phyloP scores from a whole-genome alignment of 2,113 vertebrate genomes.

The Hipposideros armiger region DNA sequence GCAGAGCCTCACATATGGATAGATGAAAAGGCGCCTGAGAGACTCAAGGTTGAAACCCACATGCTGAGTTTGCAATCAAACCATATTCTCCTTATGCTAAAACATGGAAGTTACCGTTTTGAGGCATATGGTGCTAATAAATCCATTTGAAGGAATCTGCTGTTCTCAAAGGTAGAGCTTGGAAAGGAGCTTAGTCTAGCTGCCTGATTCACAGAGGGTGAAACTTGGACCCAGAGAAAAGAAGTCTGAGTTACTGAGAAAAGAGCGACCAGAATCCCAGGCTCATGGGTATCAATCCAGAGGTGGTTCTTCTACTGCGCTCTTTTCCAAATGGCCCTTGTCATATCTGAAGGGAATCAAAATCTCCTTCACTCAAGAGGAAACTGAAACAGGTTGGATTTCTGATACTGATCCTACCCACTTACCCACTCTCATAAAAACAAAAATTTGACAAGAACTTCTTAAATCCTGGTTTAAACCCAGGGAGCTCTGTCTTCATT shows the following conservation, averaged over 20 bases:
- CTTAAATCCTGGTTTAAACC: not conserved
- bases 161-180: not conserved
- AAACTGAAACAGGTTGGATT: not conserved
- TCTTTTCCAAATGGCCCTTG: not conserved
- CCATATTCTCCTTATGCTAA: not conserved
- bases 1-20: not conserved
- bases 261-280: not conserved
- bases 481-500: not conserved
- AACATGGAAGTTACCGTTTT: not conserved
- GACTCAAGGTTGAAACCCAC: conserved; percentile 16
- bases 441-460: not conserved
- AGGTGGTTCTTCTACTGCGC: not conserved
- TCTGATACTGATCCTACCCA: not conserved
- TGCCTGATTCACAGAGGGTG: not conserved
- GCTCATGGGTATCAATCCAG: not conserved
- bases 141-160: not conserved
- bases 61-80: conserved; percentile 34
- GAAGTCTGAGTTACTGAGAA: not conserved
- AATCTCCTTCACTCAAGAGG: not conserved
- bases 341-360: not conserved
- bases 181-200: not conserved
- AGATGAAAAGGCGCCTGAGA: not conserved
- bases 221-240: not conserved
- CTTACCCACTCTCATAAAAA: not conserved
- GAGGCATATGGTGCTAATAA: not conserved